Evolutionary conservation across 2,113 vertebrate species (phyloP).

Genomic region (Eurystomus gularis): DNA sequence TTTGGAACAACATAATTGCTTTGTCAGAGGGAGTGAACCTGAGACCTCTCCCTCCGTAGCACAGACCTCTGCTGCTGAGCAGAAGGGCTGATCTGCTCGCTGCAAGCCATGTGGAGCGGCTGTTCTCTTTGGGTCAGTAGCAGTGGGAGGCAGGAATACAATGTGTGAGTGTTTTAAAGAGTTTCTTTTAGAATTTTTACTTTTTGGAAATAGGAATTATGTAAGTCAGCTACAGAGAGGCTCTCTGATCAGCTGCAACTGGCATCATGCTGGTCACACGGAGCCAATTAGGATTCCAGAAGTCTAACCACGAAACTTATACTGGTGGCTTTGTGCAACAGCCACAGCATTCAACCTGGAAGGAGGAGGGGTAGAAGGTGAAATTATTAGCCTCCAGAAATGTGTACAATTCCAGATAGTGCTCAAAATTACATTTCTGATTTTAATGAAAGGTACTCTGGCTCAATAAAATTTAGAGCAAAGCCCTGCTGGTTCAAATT

Average conservation of each 20-base stretch:
- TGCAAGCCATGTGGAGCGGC: accelerated
- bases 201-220: neutral
- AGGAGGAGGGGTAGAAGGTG: neutral
- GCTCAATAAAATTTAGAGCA: conserved; percentile 61
- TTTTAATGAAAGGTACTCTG: conserved; percentile 57
- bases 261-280: neutral
- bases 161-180: neutral
- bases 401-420: conserved; percentile 36
- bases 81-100: neutral
- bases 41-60: neutral
- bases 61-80: neutral
- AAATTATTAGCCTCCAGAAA: conserved; percentile 43
- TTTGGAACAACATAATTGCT: neutral
- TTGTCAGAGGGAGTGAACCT: neutral
- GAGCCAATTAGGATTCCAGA: conserved; percentile 33
- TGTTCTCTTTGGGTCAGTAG: neutral
- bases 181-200: neutral
- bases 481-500: conserved; percentile 63
- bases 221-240: neutral
- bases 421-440: conserved; percentile 46
- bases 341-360: neutral
- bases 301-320: neutral
- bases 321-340: neutral
- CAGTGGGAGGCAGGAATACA: neutral
- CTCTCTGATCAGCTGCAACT: neutral